Evolutionary conservation across 2,888 invertebrate species (phyloP), one percentile per base, ranked within the genome.

Genomic region (Aphidoletes aphidimyza): DNA sequence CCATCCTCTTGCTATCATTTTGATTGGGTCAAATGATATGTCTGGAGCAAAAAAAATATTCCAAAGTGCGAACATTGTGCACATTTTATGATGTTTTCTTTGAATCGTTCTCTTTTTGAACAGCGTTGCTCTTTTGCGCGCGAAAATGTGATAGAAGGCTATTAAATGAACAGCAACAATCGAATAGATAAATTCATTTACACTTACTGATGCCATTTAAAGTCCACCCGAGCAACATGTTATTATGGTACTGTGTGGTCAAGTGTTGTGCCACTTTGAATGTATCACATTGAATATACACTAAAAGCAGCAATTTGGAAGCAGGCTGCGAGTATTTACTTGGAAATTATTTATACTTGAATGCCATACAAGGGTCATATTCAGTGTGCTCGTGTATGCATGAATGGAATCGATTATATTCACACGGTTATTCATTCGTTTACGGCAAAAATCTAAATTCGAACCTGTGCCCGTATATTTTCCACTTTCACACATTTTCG

Each of bases 321-420:
- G 6, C 22, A 1, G 22, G 2, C 8, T 54, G 22, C 22, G 26
- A 3, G 26, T 30, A 34, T 69, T 69, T 30, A 14, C 30, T 69
- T 14, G 22, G 6, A 69, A 69, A 69, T 69, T 69, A 69, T 69
- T 69, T 30, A 69, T 69, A 69, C 34, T 30, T 69, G 34, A 30
- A 14, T 30, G 30, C 11, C 3, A 30, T 30, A 69, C 14, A 34
- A 30, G 69, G 34, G 34, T 69, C 69, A 69, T 69, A 11, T 30
- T 30, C 30, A 69, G 30, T 69, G 69, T 69, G 69, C 30, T 69
- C 47, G 22, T 54, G 54, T 30, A 34, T 69, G 69, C 69, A 69
- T 69, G 69, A 30, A 69, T 69, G 17, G 34, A 69, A 69, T 34
- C 69, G 69, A 30, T 69, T 69, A 69, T 30, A 69, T 69, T 69